A percentile compares a stretch with the other conserved stretches of the same genome.
phyloP scores from a whole-genome alignment of 2,888 invertebrate genomes.

The Dinocampus coccinellae region DNA sequence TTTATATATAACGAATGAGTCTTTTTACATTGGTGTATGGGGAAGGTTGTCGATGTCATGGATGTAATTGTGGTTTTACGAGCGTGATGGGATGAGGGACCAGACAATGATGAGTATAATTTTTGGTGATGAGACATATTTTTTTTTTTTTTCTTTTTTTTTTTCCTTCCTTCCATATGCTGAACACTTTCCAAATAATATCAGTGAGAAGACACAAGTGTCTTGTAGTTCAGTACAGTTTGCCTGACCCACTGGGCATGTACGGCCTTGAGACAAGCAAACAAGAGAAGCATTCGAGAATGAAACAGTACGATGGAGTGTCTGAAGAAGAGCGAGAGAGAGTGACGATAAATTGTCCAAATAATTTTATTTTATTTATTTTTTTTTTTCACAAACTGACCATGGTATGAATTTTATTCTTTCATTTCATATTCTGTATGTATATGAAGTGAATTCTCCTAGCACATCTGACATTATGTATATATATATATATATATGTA shows the following conservation, averaged over 20 bases:
- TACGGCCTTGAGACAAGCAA: slow-evolving; percentile 49
- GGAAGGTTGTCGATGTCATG: background rate
- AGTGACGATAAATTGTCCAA: background rate
- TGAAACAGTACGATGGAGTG: no score
- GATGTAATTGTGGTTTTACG: background rate
- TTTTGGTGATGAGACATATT: no score
- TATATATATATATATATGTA: no score
- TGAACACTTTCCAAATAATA: background rate
- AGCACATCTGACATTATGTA: background rate
- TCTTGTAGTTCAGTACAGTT: slow-evolving; percentile 39
- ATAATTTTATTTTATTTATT: slow-evolving; percentile 12
- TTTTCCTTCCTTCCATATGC: no score
- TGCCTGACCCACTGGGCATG: slow-evolving; percentile 60
- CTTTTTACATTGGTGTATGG: background rate
- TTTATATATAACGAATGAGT: slow-evolving; percentile 15
- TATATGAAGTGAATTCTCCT: background rate
- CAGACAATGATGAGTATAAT: background rate
- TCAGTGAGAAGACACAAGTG: slow-evolving; percentile 21
- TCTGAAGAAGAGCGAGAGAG: background rate
- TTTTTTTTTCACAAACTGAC: background rate
- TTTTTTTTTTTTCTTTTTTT: no score
- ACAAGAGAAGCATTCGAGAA: no score
- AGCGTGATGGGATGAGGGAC: background rate
- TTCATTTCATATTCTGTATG: background rate
- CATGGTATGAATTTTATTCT: background rate